Evolutionary conservation across 2,113 vertebrate species (phyloP).

Genomic region (Lophochroa leadbeateri): DNA sequence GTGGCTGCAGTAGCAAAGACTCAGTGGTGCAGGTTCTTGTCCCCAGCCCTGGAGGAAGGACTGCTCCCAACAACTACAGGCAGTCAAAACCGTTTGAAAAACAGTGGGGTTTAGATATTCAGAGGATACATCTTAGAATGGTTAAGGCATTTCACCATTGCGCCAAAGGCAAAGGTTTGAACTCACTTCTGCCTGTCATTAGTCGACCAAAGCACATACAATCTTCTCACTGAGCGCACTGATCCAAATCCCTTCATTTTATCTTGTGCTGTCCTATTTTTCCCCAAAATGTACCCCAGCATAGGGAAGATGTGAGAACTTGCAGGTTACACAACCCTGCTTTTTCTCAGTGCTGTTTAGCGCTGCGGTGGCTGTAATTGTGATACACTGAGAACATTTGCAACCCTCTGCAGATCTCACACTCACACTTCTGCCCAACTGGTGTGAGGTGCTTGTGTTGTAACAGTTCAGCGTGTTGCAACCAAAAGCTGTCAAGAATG

Average conservation of each 20-base stretch:
- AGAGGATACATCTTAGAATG: neutral
- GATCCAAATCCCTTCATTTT: neutral
- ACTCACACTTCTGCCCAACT: conserved; percentile 50
- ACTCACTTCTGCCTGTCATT: neutral
- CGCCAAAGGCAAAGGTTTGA: neutral
- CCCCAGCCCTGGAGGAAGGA: neutral
- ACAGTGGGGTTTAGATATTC: neutral
- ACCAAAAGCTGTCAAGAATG: conserved; percentile 39
- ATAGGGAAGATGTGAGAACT: conserved; percentile 13
- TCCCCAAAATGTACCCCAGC: neutral
- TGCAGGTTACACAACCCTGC: neutral
- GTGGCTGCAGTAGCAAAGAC: no score
- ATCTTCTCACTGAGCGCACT: neutral
- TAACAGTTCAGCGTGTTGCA: neutral
- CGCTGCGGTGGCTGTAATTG: conserved; percentile 4
- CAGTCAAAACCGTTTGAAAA: neutral
- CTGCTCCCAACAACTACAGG: neutral
- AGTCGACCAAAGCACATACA: neutral
- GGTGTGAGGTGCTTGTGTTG: conserved; percentile 33
- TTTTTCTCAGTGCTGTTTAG: conserved; percentile 11
- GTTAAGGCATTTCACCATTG: neutral
- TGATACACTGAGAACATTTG: conserved; percentile 45
- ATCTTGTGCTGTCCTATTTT: conserved; percentile 30
- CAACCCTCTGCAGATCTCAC: conserved; percentile 45
- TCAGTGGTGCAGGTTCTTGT: neutral